Evolutionary conservation across 2,888 invertebrate genomes (phyloP).

Genomic region (Plagiodera versicolora): DNA sequence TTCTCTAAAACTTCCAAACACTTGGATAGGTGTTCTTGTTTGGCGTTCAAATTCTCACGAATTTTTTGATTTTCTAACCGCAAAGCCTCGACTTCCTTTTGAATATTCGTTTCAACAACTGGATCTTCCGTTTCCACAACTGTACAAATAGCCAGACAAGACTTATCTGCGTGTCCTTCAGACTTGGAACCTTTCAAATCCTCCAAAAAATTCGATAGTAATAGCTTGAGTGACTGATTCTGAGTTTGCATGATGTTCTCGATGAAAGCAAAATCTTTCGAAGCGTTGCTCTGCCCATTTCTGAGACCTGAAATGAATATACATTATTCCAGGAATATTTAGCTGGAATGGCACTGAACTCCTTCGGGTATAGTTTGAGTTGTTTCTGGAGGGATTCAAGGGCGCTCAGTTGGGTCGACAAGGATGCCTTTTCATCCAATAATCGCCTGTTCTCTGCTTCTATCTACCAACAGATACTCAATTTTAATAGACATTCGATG

Average conservation of each 20-base stretch:
- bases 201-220: constrained; percentile 24
- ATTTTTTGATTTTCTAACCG: constrained; percentile 22
- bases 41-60: constrained; percentile 21
- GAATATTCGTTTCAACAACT: constrained; percentile 12
- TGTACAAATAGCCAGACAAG: neutral
- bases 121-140: no score
- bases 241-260: constrained; percentile 25
- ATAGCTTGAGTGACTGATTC: constrained; percentile 19
- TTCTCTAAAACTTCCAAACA: constrained; percentile 25
- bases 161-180: constrained; percentile 4
- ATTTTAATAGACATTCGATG: no score
- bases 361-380: neutral
- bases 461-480: neutral
- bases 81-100: constrained; percentile 15
- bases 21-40: constrained; percentile 21
- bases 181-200: constrained; percentile 19
- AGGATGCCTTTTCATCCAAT: neutral
- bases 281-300: neutral
- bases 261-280: constrained; percentile 15
- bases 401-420: neutral
- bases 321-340: neutral
- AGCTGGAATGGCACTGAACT: neutral
- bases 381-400: neutral
- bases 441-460: constrained; percentile 5
- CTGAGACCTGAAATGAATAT: neutral